These are phyloP conservation scores for Rafetus swinhoei DNA, from an alignment of 2,113 vertebrate species.

Conservation along the genomic window DNA sequence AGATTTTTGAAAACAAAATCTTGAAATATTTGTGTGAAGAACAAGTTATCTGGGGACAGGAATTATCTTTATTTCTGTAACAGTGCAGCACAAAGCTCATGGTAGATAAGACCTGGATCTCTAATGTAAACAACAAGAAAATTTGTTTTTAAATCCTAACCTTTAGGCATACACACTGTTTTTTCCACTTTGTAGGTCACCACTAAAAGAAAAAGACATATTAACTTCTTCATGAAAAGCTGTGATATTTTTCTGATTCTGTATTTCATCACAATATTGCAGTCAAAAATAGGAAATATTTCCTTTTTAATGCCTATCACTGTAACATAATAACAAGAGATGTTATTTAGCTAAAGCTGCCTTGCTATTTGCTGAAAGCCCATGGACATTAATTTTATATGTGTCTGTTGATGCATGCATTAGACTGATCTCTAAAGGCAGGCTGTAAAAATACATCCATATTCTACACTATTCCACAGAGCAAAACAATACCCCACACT, in stretches of 20 bases:
- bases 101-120: not conserved
- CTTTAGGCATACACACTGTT: not conserved
- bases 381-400: constrained; percentile 51
- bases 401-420: constrained; percentile 34
- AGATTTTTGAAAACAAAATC: not conserved
- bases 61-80: not conserved
- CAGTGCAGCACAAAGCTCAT: not conserved
- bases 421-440: constrained; percentile 40
- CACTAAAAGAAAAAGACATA: not conserved
- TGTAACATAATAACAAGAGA: constrained; percentile 42
- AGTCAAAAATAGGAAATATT: no score
- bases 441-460: constrained; percentile 17
- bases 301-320: constrained; percentile 59
- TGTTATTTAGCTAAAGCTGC: constrained; percentile 21
- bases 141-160: not conserved
- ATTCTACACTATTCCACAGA: not conserved
- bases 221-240: no score
- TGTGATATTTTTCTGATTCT: no score
- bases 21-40: not conserved
- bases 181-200: not conserved
- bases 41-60: not conserved
- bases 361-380: constrained; percentile 4
- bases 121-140: constrained; percentile 3
- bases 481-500: constrained; percentile 36
- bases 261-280: no score